Conservation (phyloP, 2,797 vertebrate genomes). For the Myiothlypis chrysogaster region DNA sequence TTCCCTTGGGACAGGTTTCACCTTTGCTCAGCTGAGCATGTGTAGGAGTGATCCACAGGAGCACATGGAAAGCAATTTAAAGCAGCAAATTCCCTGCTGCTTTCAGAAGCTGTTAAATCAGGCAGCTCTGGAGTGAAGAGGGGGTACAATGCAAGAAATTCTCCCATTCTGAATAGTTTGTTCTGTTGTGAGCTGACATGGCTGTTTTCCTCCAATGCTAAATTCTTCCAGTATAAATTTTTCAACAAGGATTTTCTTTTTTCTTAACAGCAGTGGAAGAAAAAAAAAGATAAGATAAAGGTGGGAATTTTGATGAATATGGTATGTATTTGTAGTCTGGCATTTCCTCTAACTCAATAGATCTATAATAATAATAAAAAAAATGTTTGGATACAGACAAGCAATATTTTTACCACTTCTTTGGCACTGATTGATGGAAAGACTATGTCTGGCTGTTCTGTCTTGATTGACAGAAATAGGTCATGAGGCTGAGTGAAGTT, state of each 20-base stretch:
- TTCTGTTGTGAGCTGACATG: background rate
- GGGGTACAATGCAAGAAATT: background rate
- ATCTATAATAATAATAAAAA: background rate
- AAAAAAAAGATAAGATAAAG: background rate
- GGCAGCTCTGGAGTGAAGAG: background rate
- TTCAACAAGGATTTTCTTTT: background rate
- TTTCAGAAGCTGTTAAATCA: conserved; percentile 42
- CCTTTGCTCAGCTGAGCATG: conserved; percentile 37
- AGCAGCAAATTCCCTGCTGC: conserved; percentile 36
- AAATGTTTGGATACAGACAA: background rate
- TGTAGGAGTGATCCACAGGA: conserved; percentile 19
- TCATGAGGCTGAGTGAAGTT: background rate
- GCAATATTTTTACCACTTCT: background rate
- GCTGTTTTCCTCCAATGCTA: background rate
- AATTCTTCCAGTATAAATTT: background rate
- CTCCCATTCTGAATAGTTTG: background rate
- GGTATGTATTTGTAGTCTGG: background rate
- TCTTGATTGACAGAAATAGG: background rate
- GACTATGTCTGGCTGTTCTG: background rate
- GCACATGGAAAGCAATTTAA: conserved; percentile 43
- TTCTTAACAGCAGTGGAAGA: background rate
- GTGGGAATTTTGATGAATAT: background rate
- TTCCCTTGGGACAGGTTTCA: conserved; percentile 60
- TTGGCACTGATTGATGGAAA: background rate
- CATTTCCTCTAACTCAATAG: background rate